Evolutionary conservation across 64 coral and sea anemone species (phyloP).

Genomic region (Pocillopora damicornis): DNA sequence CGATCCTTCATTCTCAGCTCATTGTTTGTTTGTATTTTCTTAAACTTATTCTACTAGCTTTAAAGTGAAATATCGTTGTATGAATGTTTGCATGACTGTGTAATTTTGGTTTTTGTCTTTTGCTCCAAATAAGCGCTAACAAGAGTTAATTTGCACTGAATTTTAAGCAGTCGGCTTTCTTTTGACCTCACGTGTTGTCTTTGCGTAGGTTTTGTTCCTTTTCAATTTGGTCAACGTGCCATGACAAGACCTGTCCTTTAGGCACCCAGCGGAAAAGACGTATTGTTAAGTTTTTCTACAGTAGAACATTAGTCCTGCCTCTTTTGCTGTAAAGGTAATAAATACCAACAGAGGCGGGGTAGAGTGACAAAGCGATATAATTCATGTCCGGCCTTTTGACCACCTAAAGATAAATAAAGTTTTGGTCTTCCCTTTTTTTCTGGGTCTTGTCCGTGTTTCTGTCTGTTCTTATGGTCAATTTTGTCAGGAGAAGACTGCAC

Average conservation of each 20-base stretch:
- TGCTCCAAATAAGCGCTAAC: neutral
- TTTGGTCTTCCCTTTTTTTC: neutral
- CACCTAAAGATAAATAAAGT: neutral
- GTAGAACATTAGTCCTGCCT: neutral
- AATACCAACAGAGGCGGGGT: neutral
- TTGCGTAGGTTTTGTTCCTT: neutral
- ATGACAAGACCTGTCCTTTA: neutral
- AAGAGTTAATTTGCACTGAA: conserved; percentile 10
- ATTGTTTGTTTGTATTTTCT: conserved; percentile 8
- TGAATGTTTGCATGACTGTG: neutral
- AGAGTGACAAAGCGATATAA: conserved; percentile 13
- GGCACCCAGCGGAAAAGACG: neutral
- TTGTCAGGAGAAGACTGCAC: too few relatives aligned
- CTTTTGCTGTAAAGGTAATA: neutral
- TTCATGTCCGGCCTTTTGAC: conserved; percentile 3
- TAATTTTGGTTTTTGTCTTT: neutral
- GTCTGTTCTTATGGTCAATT: too few relatives aligned
- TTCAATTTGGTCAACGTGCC: neutral
- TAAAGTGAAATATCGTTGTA: neutral
- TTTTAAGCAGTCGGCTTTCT: neutral
- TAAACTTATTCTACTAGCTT: neutral
- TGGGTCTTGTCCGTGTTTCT: too few relatives aligned
- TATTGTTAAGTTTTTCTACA: neutral
- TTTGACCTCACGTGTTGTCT: conserved; percentile 4
- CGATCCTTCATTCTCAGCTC: neutral